Conservation (phyloP, 1,140 invertebrate genomes). For the Bombus turneri region DNA sequence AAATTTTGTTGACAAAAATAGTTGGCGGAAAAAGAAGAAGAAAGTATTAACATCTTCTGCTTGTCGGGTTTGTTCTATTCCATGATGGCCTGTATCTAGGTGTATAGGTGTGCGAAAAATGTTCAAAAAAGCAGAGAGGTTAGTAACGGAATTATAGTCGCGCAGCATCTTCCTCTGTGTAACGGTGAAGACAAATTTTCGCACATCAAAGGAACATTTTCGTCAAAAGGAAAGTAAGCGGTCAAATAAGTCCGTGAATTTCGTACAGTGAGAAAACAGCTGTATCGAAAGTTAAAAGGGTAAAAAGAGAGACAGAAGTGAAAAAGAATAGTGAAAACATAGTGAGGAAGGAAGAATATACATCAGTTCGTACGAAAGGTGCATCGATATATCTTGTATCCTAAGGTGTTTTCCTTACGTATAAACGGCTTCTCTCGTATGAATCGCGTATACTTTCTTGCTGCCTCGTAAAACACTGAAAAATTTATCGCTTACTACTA, state of each 20-base stretch:
- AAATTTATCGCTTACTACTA: slow-evolving; percentile 66
- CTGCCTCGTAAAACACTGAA: slow-evolving; percentile 68
- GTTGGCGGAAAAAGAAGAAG: background rate
- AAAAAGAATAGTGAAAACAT: background rate
- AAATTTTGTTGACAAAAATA: background rate
- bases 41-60: background rate
- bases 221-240: slow-evolving; percentile 61
- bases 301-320: slow-evolving; percentile 1
- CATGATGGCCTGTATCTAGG: background rate
- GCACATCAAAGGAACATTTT: slow-evolving; percentile 53
- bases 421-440: slow-evolving; percentile 51
- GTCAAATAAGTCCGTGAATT: slow-evolving; percentile 63
- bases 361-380: slow-evolving; percentile 32
- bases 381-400: slow-evolving; percentile 10
- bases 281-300: background rate
- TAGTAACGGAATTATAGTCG: background rate
- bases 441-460: slow-evolving; percentile 62
- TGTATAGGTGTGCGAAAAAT: no score
- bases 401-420: slow-evolving; percentile 26
- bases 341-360: background rate
- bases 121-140: background rate
- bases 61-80: background rate
- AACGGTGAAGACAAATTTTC: slow-evolving; percentile 40
- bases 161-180: background rate
- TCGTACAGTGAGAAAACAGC: background rate